Evolutionary conservation across 2,888 invertebrate genomes (phyloP), one percentile per base, ranked within the genome.

Genomic region (Cyclophora albipunctata): DNA sequence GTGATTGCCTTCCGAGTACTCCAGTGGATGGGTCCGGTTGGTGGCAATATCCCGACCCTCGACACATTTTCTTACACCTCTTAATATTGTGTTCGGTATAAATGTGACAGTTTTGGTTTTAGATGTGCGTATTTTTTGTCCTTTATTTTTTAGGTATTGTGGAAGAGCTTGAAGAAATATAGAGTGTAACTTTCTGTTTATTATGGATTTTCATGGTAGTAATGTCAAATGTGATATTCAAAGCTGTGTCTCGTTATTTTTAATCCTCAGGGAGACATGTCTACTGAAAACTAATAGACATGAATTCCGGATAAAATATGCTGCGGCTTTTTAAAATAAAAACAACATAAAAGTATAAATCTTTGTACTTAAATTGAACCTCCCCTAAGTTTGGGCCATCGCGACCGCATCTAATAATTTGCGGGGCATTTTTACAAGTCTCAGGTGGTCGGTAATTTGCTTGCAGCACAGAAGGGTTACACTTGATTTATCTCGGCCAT

Each of bases 381-480:
- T 63, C 66, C 67, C 73, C 62, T 54, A 55, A 59, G 55, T 62
- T 64, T 55, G 45, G 54, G 52, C 48, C 58, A 60, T 57, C 47
- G 50, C 51, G 51, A 59, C 66, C 67, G 58, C 63, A 61, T 52
- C 57, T 71, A 74, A 76, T 81, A 69, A 81, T 78, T 74, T 70
- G 71, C 63, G 72, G 72, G 77, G 73, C 64, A 75, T 84, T 86
- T 86, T 86, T 85, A 78, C 75, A 78, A 83, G 86, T 84, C 87
- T 87, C 87, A 88, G 87, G 87, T 88, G 87, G 84, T 75, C 68
- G 62, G 81, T 83, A 83, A 85, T 85, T 85, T 84, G 83, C 79
- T 81, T 78, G 78, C 64, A 71, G 67, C 33, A 34, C 64, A 69
- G 81, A 85, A 86, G 86, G 86, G 87, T 86, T 87, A 76, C 71